These are phyloP conservation scores for Atta texana DNA, from an alignment of 1,140 invertebrate species.

Conservation along the genomic window DNA sequence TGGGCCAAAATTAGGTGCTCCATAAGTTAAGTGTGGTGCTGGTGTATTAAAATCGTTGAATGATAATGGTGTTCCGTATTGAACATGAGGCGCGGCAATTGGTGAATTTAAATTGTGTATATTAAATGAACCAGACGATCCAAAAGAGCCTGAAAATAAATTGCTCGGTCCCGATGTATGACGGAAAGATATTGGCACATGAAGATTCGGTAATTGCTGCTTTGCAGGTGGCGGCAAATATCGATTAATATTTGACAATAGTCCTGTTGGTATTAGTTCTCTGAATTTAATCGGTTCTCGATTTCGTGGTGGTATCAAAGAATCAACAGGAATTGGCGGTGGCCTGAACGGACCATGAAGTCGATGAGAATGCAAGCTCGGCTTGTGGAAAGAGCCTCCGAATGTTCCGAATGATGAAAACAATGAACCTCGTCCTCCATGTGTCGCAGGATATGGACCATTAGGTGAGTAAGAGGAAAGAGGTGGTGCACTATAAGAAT, in stretches of 20 bases:
- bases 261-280: slow-evolving; percentile 89
- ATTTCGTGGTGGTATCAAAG: slow-evolving; percentile 82
- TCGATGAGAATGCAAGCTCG: slow-evolving; percentile 65
- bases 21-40: slow-evolving; percentile 81
- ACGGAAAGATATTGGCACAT: slow-evolving; percentile 77
- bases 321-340: slow-evolving; percentile 81
- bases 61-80: slow-evolving; percentile 83
- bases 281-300: slow-evolving; percentile 87
- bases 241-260: slow-evolving; percentile 86
- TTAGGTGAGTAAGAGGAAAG: slow-evolving; percentile 84
- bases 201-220: slow-evolving; percentile 78
- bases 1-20: slow-evolving; percentile 83
- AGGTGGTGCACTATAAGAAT: slow-evolving; percentile 86
- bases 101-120: slow-evolving; percentile 67
- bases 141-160: slow-evolving; percentile 59
- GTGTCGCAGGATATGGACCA: slow-evolving; percentile 87
- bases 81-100: slow-evolving; percentile 82
- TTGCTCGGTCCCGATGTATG: slow-evolving; percentile 34
- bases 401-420: slow-evolving; percentile 79
- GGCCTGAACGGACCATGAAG: slow-evolving; percentile 87
- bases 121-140: slow-evolving; percentile 61
- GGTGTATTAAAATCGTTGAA: slow-evolving; percentile 83
- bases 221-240: slow-evolving; percentile 82
- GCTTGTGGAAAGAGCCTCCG: slow-evolving; percentile 67
- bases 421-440: slow-evolving; percentile 84